Percentiles rank a stretch among this genome's conserved stretches.
Conservation (phyloP, 1,140 invertebrate species). For the Magallana gigas region DNA sequence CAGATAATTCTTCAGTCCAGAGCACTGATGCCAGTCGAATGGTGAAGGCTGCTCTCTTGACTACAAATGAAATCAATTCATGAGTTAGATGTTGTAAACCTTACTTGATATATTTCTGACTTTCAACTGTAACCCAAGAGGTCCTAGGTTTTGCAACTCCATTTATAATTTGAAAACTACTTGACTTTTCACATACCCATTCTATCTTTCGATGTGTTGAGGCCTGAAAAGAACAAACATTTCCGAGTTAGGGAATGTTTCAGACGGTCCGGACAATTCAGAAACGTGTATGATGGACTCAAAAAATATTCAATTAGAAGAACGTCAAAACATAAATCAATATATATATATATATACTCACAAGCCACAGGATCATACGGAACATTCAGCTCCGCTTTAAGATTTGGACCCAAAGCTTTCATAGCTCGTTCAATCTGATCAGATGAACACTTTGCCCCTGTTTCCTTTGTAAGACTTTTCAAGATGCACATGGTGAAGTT, state of each 20-base stretch:
- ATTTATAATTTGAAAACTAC: too few relatives aligned
- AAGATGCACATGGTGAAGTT: background rate
- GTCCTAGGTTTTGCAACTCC: too few relatives aligned
- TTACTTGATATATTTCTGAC: too few relatives aligned
- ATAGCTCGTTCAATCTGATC: background rate
- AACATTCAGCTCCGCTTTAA: background rate
- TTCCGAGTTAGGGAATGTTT: too few relatives aligned
- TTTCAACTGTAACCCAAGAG: too few relatives aligned
- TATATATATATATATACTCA: background rate
- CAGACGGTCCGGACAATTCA: too few relatives aligned
- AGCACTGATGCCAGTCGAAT: background rate
- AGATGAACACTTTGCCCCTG: background rate
- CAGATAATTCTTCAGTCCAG: background rate
- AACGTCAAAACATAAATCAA: background rate
- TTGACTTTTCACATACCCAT: too few relatives aligned
- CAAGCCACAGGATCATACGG: background rate
- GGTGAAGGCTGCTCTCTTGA: background rate
- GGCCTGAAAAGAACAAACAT: too few relatives aligned
- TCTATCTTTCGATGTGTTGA: too few relatives aligned
- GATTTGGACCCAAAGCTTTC: background rate
- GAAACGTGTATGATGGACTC: too few relatives aligned
- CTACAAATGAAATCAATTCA: background rate
- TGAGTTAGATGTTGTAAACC: too few relatives aligned
- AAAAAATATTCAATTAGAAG: too few relatives aligned
- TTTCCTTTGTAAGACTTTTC: background rate